Evolutionary conservation across 2,888 invertebrate genomes (phyloP), one percentile per base, ranked within the genome.

Genomic region (Sinohyriopsis cumingii): DNA sequence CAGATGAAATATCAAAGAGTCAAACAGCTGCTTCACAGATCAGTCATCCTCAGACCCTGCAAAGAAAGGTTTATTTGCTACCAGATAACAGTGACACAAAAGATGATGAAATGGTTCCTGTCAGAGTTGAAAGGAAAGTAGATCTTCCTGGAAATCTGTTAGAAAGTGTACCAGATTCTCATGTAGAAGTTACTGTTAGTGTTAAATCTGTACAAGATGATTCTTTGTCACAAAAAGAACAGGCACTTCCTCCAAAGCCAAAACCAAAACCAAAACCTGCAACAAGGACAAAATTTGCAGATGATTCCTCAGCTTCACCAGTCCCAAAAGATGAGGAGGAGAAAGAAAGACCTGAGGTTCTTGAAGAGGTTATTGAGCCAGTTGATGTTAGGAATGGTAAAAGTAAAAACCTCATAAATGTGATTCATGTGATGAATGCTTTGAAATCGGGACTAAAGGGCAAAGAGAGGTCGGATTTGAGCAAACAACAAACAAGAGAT

Each of bases 281-380:
- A 18, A 70, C 68, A 18, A 69, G 68, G 22, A 55, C 63, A 20
- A 63, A 65, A 1, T 59, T 60, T 54, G 67, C 74, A 55, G 69
- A 72, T 62, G 67, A 69, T 20, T 55, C 53, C 55, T 65, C 73
- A 59, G 67, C 69, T 33, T 72, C 67, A 56, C 64, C 53, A 45
- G 64, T 67, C 59, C 33, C 69, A 24, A 61, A 68, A 53, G 60
- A 65, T 18, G 54, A 64, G 15, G 63, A 68, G 24, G 59, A 65
- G 20, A 55, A 68, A 22, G n/a, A 24, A 15, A 66, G 64, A 15
- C 54, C 67, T n/a, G 55, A 62, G 60, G 69, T 80, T 33, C 62
- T 61, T 45, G 80, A 81, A 65, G 75, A 76, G 57, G 63, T 69
- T n/a, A 75, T 82, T 20, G 70, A 74, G n/a, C 73, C 77, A 25